Base-by-base conservation (phyloP, 2,888 invertebrate genomes). In the Argynnis bischoffii region DNA sequence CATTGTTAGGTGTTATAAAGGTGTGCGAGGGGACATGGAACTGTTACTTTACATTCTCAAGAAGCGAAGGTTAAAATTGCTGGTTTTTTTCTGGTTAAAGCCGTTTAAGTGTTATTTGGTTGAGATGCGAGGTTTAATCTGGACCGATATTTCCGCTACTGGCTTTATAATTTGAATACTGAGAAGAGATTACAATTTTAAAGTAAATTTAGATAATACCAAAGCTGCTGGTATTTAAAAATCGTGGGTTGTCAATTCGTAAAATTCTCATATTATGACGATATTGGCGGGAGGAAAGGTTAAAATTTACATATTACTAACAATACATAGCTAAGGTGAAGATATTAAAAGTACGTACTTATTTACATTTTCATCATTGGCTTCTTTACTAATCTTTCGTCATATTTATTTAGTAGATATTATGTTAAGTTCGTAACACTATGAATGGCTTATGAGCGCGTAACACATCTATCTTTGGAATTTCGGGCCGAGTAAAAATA, bases 211-310 rank as follows among this genome's bases (percentile, higher is more conserved):
- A 18, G 61, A 61, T 61, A 35, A 60, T 14, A 18, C 15, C 41
- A 11, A 41, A 14, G 16, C 47, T 6, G 8, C 21, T 61, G 51
- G 41, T 61, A 41, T 51, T 41, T 11, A 41, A 53, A 41, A 61
- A 15, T 51, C 41, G 61, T 61, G 61, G 61, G 61, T 53, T 41
- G 61, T 35, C 16, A 41, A 53, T 61, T 61, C 61, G 31, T 18
- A 31, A 50, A 31, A 53, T 51, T 61, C 35, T 41, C 51, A 61
- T 35, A 35, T 41, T 55, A 41, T 41, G 8, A 16, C n/a, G 55
- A 55, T 11, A 41, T 8, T 41, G 35, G 35, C 35, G 35, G 35
- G 35, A 41, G 35, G 35, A 41, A 41, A 41, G 35, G 35, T 41
- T 8, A 41, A 41, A 41, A 41, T 41, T 41, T 41, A 41, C 35